These are phyloP conservation scores for Cyanoderma ruficeps DNA, from an alignment of 2,113 vertebrate genomes.

Conservation along the genomic window DNA sequence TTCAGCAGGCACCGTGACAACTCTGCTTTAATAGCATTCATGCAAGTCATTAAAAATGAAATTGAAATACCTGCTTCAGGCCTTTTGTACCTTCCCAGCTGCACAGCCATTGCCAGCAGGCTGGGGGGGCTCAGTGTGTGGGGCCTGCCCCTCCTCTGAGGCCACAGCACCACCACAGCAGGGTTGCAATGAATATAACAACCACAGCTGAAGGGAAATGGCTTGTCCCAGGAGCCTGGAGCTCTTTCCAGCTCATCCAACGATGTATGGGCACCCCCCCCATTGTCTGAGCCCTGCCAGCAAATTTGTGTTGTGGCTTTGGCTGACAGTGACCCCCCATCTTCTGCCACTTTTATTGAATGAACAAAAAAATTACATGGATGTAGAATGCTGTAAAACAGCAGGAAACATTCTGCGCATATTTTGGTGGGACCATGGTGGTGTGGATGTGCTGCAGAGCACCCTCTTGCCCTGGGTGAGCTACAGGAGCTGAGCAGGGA, in stretches of 20 bases:
- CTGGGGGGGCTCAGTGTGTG: rapidly evolving
- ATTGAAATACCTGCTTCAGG: background rate
- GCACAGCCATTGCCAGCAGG: background rate
- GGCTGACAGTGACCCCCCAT: background rate
- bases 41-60: constrained; percentile 48
- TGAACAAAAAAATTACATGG: background rate
- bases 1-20: background rate
- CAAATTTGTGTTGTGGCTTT: background rate
- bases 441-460: background rate
- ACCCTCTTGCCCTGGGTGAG: background rate
- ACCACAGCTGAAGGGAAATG: rapidly evolving
- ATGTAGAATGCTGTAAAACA: background rate
- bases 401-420: background rate
- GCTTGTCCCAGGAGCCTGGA: background rate
- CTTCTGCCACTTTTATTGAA: background rate
- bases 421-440: background rate
- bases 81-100: background rate
- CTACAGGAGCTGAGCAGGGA: background rate
- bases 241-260: background rate
- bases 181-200: background rate
- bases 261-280: background rate
- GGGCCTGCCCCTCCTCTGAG: background rate
- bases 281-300: rapidly evolving
- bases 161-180: rapidly evolving
- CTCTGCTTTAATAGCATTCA: constrained; percentile 7